Evolutionary conservation across 2,888 invertebrate species (phyloP), one percentile per base, ranked within the genome.

Genomic region (Drosophila putrida): DNA sequence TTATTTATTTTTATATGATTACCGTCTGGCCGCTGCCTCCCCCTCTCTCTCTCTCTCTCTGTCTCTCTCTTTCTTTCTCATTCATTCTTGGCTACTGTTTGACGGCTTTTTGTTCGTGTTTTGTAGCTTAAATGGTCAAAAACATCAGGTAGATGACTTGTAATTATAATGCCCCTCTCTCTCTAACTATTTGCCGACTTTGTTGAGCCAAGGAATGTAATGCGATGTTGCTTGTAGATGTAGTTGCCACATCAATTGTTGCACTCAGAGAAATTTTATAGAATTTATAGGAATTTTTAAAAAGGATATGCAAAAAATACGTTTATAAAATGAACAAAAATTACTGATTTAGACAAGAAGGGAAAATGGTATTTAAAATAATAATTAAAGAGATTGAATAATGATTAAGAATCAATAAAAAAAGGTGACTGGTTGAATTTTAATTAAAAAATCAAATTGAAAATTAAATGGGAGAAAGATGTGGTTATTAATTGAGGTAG

Each of bases 61-160:
- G 6, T 35, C n/a, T 36, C 10, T 38, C 5, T 11, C 20, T 8
- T n/a, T 49, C 31, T 44, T 28, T 20, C 36, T 25, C 27, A n/a
- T n/a, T 8, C n/a, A 13, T 44, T 15, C 49, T 54, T 10, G 35
- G 81, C 87, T 86, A 70, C 87, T 86, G 81, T 82, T 70, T 47
- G 66, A 61, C 27, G 68, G 67, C 60, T 46, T 58, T 60, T 58
- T 73, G 65, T 73, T 64, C 70, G 76, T 73, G 73, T 55, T 68
- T 72, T 80, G 73, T 82, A 61, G 89, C 85, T 88, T 85, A 85
- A 85, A 85, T 88, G 85, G 89, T 85, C 85, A 85, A 85, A 85
- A 88, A 83, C 85, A 85, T 85, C 87, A 76, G 86, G 70, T 86
- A 82, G 88, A 88, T 84, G 83, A 84, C 88, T 84, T 86, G 83